phyloP scores from a whole-genome alignment of 2,113 vertebrate genomes.

The Dipodomys ordii region DNA sequence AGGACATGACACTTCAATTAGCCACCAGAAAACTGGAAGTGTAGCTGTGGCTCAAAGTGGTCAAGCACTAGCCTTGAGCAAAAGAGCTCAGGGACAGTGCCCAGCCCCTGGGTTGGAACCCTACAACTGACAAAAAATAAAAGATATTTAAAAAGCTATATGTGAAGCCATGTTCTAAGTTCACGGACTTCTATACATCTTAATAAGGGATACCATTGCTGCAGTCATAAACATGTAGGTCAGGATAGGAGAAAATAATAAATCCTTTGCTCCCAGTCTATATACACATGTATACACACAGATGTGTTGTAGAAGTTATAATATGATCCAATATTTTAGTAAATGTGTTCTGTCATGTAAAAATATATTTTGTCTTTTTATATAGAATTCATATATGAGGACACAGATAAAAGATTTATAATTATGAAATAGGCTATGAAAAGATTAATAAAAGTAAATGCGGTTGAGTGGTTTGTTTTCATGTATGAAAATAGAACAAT shows the following conservation, averaged over 20 bases:
- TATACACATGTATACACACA: background rate
- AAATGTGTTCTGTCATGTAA: background rate
- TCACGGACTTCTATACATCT: background rate
- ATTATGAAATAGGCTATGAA: background rate
- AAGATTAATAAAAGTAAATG: too few relatives aligned
- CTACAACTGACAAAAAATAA: too few relatives aligned
- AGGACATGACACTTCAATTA: too few relatives aligned
- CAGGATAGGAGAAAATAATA: background rate
- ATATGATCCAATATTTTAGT: background rate
- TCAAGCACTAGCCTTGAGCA: too few relatives aligned
- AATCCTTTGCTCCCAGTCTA: background rate
- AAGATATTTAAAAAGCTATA: constrained; percentile 17
- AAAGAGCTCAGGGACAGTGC: too few relatives aligned
- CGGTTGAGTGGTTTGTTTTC: too few relatives aligned
- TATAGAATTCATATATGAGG: background rate
- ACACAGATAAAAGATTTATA: constrained; percentile 17
- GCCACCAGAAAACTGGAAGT: too few relatives aligned
- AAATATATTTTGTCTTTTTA: background rate
- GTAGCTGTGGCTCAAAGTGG: too few relatives aligned
- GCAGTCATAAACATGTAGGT: background rate
- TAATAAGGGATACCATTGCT: background rate
- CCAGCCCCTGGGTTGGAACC: too few relatives aligned
- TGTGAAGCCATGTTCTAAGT: constrained; percentile 5
- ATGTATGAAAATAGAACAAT: too few relatives aligned
- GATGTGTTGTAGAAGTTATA: background rate